Evolutionary conservation across 2,113 vertebrate species (phyloP), one percentile per base, ranked within the genome.

Genomic region (Ptilonorhynchus violaceus): DNA sequence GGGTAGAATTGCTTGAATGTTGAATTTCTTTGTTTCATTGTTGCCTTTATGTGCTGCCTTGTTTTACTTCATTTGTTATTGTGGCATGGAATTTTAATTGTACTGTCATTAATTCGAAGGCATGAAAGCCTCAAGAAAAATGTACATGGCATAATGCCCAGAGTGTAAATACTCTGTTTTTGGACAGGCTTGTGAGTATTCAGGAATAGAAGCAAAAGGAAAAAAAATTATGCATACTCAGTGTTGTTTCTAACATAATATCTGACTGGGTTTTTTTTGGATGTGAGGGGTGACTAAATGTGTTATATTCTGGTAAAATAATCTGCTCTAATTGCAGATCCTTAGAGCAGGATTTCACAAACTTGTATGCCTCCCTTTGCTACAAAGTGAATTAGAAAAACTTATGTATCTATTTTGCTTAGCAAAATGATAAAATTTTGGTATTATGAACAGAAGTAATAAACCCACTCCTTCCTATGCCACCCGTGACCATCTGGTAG

Each of bases 241-340:
- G 3, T 56, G 6, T 21, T 60, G 11, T 62, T 77, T 81, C 25
- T 47, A 67, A 52, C 11, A 15, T 39, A 74, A 35, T 33, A 64
- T 39, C 39, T 46, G 35, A 42, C 49, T 1, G 0, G 0, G 13
- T 72, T 66, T 66, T 25, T 4, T 76, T 76, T 83, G 14, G 8
- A 55, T 72, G 16, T 50, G 6, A 78, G 12, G 3, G 3, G 2
- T 52, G 13, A 67, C 7, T 55, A 63, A 73, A 33, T 47, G 2
- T 63, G 85, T 59, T 69, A 19, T 31, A 47, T 27, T 67, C 44
- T 42, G 27, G 5, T 39, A 56, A 50, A 92, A 88, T 37, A 41
- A 60, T 59, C 27, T 44, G 30, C 14, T 49, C 19, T 80, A 50
- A 37, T 25, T 83, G 17, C 7, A 83, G 31, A 85, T 69, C n/a